Percentiles rank a stretch among this genome's conserved stretches.
These are phyloP conservation scores for Augochlorella aurata DNA, from an alignment of 2,888 invertebrate species.

Conservation along the genomic window DNA sequence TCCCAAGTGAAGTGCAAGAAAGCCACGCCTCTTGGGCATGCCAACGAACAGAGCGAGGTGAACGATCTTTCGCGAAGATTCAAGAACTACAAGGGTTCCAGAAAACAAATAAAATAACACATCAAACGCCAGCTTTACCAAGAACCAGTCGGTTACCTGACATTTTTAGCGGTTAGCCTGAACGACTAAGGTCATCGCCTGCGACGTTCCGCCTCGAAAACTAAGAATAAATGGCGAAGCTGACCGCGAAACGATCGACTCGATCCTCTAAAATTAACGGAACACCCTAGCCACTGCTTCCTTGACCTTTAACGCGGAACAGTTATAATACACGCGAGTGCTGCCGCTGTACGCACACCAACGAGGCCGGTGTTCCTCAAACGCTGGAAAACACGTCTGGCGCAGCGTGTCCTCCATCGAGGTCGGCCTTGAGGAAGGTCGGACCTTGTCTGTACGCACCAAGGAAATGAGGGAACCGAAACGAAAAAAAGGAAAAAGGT, in stretches of 20 bases:
- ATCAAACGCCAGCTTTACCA: neutral
- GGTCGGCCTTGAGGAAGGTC: conserved; percentile 70
- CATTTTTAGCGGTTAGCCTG: neutral
- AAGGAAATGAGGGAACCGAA: conserved; percentile 37
- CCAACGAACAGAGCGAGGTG: too few relatives aligned
- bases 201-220: neutral
- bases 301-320: conserved; percentile 51
- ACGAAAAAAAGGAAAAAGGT: conserved; percentile 16
- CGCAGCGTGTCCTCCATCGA: conserved; percentile 18
- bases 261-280: conserved; percentile 44
- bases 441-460: conserved; percentile 57
- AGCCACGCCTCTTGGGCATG: too few relatives aligned
- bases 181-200: neutral
- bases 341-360: neutral
- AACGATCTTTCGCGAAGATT: too few relatives aligned
- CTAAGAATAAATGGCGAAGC: neutral
- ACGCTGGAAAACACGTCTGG: conserved; percentile 61
- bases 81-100: neutral
- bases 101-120: neutral
- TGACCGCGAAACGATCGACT: neutral
- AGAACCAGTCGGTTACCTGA: neutral
- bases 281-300: conserved; percentile 33
- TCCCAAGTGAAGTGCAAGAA: too few relatives aligned
- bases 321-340: conserved; percentile 45
- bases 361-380: conserved; percentile 25